These are phyloP conservation scores for Drosophila watanabei DNA, from an alignment of 1,140 invertebrate species.

Conservation along the genomic window DNA sequence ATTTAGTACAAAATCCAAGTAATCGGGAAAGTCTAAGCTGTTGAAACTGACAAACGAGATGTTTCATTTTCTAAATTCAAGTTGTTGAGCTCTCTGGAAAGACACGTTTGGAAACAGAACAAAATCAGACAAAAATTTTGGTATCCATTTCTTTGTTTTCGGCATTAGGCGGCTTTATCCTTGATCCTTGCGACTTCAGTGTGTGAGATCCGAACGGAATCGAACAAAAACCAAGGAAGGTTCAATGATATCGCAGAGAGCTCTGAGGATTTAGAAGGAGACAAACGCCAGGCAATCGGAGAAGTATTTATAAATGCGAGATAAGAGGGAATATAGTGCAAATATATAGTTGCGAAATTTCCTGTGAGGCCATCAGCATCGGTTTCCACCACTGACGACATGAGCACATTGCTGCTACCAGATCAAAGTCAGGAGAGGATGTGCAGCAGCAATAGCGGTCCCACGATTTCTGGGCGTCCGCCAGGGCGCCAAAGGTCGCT, in stretches of 20 bases:
- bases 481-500: not conserved
- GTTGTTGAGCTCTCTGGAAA: constrained; percentile 9
- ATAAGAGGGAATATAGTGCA: not conserved
- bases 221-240: not conserved
- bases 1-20: not conserved
- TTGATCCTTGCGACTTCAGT: not conserved
- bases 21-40: not conserved
- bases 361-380: not conserved
- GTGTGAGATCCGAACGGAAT: not conserved
- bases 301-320: not conserved
- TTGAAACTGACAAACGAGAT: not conserved
- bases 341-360: not conserved
- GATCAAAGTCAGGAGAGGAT: not conserved
- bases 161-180: not conserved
- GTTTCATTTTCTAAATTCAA: not conserved
- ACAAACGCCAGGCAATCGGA: not conserved
- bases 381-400: not conserved
- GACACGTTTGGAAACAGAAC: constrained; percentile 8
- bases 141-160: not conserved
- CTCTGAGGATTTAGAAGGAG: not conserved
- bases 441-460: not conserved
- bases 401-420: not conserved
- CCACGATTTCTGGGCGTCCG: not conserved
- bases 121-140: constrained; percentile 7
- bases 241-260: not conserved